phyloP scores from a whole-genome alignment of 1,140 invertebrate genomes.

The Stenopsyche tienmushanensis region DNA sequence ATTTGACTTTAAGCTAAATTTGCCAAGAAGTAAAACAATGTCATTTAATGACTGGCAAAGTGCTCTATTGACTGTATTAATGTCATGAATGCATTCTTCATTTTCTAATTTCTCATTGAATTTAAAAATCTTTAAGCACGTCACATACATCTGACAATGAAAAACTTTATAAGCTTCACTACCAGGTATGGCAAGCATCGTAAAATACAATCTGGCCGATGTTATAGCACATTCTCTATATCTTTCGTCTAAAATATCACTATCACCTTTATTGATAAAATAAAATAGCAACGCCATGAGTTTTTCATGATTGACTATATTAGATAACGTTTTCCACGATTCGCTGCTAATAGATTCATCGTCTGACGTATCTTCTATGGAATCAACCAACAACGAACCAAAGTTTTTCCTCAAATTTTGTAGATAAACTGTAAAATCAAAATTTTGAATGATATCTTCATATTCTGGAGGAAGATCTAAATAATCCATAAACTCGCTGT shows the following conservation, averaged over 20 bases:
- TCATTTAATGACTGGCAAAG: conserved; percentile 28
- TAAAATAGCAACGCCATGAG: conserved; percentile 28
- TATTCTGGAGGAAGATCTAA: conserved; percentile 24
- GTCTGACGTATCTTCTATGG: not conserved
- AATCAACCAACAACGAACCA: not conserved
- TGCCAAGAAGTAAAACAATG: conserved; percentile 11
- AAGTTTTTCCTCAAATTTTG: not conserved
- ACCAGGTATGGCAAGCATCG: conserved; percentile 32
- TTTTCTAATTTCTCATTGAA: conserved; percentile 22
- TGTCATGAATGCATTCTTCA: conserved; percentile 14
- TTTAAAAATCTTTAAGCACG: conserved; percentile 32
- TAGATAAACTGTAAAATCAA: not conserved
- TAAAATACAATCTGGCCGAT: conserved; percentile 26
- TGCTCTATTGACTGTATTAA: conserved; percentile 9
- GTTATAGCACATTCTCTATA: conserved; percentile 16
- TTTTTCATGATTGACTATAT: conserved; percentile 25
- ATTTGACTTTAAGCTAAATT: conserved; percentile 15
- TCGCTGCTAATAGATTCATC: not conserved
- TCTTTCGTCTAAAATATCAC: conserved; percentile 6
- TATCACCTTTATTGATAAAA: conserved; percentile 28
- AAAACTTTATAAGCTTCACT: conserved; percentile 30
- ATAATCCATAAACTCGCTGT: conserved; percentile 35
- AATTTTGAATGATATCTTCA: not conserved
- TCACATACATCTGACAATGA: conserved; percentile 30
- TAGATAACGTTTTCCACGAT: conserved; percentile 25